These are phyloP conservation scores for Sinohyriopsis cumingii DNA, from an alignment of 2,888 invertebrate species.

Conservation along the genomic window DNA sequence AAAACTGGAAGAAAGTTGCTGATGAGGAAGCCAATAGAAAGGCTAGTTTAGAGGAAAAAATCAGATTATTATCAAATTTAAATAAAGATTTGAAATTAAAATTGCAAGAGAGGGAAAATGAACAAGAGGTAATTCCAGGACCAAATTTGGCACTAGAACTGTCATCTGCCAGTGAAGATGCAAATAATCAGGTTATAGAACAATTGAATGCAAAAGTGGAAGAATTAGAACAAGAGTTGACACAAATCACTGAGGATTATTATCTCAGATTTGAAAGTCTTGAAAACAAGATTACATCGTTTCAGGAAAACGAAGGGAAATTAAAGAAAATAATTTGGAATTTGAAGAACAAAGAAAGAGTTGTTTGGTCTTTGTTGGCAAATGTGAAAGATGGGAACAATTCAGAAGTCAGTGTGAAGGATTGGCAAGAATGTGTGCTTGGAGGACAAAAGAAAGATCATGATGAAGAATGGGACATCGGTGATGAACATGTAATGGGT, in stretches of 20 bases:
- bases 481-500: neutral
- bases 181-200: conserved; percentile 30
- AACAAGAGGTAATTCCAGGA: conserved; percentile 40
- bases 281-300: conserved; percentile 46
- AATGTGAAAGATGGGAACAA: too few relatives aligned
- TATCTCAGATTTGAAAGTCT: conserved; percentile 56
- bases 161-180: conserved; percentile 20
- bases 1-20: conserved; percentile 62
- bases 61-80: conserved; percentile 47
- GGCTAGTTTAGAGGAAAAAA: conserved; percentile 56
- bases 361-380: conserved; percentile 3
- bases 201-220: conserved; percentile 38
- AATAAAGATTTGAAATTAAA: conserved; percentile 58
- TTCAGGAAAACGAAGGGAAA: conserved; percentile 55
- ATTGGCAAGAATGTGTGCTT: too few relatives aligned
- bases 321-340: conserved; percentile 58
- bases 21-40: conserved; percentile 59
- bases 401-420: too few relatives aligned
- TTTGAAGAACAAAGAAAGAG: conserved; percentile 55
- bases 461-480: conserved; percentile 44
- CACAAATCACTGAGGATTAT: conserved; percentile 48
- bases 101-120: conserved; percentile 53
- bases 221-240: conserved; percentile 53
- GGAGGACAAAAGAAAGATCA: conserved; percentile 44
- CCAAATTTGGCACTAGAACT: conserved; percentile 57